A percentile compares a stretch with the other conserved stretches of the same genome.
These are phyloP conservation scores for Trachythela sp. DNA, from an alignment of 64 coral and sea anemone genomes.

Conservation along the genomic window DNA sequence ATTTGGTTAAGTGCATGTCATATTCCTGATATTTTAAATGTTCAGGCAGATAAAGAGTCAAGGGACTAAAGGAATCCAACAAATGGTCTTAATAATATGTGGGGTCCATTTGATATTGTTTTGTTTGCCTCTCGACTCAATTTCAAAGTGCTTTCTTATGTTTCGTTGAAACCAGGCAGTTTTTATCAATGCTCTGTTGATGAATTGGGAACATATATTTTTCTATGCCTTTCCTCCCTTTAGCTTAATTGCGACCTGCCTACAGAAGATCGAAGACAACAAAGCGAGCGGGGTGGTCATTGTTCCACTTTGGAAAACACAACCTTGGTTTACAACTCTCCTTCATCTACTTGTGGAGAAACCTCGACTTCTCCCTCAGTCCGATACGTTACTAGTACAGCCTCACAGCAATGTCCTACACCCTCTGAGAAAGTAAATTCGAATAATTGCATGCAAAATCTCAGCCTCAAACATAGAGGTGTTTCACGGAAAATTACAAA, in stretches of 20 bases:
- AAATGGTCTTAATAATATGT: not conserved
- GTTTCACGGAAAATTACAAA: constrained; percentile 32
- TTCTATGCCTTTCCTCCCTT: constrained; percentile 48
- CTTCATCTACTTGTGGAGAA: constrained; percentile 4
- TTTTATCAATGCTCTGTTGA: constrained; percentile 17
- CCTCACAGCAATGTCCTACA: constrained; percentile 31
- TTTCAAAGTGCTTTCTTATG: constrained; percentile 13
- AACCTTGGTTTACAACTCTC: not conserved
- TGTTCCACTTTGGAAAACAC: not conserved
- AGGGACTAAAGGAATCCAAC: too few species aligned
- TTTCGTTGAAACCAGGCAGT: constrained; percentile 22
- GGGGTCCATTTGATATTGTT: not conserved
- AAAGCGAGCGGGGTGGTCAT: not conserved
- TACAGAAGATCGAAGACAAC: constrained; percentile 8
- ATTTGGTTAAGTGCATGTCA: not conserved
- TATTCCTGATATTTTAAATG: not conserved
- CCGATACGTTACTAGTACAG: not conserved
- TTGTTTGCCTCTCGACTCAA: not conserved
- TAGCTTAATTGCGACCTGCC: constrained; percentile 23
- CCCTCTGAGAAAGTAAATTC: constrained; percentile 10
- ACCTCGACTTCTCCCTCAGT: not conserved
- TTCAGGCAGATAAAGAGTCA: too few species aligned
- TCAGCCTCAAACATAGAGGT: constrained; percentile 14
- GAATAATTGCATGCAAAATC: constrained; percentile 29
- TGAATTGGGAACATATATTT: constrained; percentile 6